Evolutionary conservation across 2,888 invertebrate genomes (phyloP).

Genomic region (Pristionchus maxplancki): DNA sequence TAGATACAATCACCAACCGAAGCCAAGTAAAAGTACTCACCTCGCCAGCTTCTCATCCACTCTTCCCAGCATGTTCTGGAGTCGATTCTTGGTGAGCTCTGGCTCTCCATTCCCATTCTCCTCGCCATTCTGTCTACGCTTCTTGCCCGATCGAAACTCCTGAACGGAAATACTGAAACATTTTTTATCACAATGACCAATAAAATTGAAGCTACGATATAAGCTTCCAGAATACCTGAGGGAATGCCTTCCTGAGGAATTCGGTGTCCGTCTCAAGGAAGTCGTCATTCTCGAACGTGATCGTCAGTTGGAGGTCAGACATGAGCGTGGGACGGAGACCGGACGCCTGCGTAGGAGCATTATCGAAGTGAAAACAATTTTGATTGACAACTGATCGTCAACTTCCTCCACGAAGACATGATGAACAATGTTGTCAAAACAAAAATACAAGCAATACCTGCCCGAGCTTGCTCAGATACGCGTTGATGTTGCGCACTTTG

Average conservation of each 20-base stretch:
- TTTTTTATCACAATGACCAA: too few relatives aligned
- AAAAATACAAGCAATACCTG: conserved; percentile 56
- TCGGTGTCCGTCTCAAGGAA: conserved; percentile 64
- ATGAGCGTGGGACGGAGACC: conserved; percentile 69
- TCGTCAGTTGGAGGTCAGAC: conserved; percentile 73
- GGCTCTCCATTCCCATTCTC: conserved; percentile 15
- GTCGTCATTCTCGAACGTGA: conserved; percentile 73
- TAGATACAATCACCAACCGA: neutral
- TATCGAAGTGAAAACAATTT: too few relatives aligned
- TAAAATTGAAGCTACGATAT: too few relatives aligned
- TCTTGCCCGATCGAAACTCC: conserved; percentile 51
- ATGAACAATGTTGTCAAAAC: neutral
- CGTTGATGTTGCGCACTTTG: conserved; percentile 67
- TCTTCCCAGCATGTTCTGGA: conserved; percentile 55
- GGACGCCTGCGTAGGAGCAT: conserved; percentile 61
- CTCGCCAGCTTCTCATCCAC: conserved; percentile 56
- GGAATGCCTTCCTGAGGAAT: conserved; percentile 67
- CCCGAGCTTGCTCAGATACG: conserved; percentile 60
- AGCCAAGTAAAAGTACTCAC: conserved; percentile 42
- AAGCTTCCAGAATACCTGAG: conserved; percentile 59
- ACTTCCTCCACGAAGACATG: too few relatives aligned
- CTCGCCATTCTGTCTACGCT: conserved; percentile 38
- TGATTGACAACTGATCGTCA: too few relatives aligned
- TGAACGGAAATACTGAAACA: neutral
- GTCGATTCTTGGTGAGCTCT: conserved; percentile 64